Evolutionary conservation across 2,888 invertebrate species (phyloP), one percentile per base, ranked within the genome.

Genomic region (Diaperis boleti): DNA sequence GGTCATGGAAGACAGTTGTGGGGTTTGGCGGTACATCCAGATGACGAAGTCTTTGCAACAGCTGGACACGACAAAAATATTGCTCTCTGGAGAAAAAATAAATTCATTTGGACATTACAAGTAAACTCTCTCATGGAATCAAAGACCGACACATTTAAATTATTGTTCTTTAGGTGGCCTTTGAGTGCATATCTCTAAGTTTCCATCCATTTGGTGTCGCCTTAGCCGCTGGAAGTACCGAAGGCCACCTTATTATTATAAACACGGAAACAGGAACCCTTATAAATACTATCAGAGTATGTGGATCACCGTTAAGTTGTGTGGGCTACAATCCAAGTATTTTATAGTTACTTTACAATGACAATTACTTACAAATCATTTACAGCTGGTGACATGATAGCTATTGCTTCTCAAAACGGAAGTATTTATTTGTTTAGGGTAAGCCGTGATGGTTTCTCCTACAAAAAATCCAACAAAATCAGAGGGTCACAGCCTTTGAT

Each of bases 61-160:
- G 95, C 95, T 0, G 96, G 96, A 0, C 92, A 93, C 74, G 96
- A 96, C 79, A 93, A 94, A 78, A 91, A 92, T 72, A 92, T 96
- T 66, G 94, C 94, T 1, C 83, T 95, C 39, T 96, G 96, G 96
- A 88, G 93, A 64, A 90, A 93, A 62, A 94, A 94, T 78, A 93
- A 93, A 82, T 84, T 95, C 7, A 85, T 94, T 39, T 96, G 95
- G 91, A 91, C 89, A 54, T 90, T 92, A 33, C 92, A 93, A 84
- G 92, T 94, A 77, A 55, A 62, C 42, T 42, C 17, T 45, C n/a
- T n/a, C n/a, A n/a, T n/a, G n/a, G n/a, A n/a, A n/a, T n/a, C n/a
- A n/a, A n/a, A n/a, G n/a, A n/a, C n/a, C n/a, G n/a, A n/a, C n/a
- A n/a, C n/a, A n/a, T n/a, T n/a, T n/a, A n/a, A n/a, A n/a, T n/a